Evolutionary conservation across 35 echinoderm and acorn worm genomes (phyloP).

Genomic region (Acanthaster planci): DNA sequence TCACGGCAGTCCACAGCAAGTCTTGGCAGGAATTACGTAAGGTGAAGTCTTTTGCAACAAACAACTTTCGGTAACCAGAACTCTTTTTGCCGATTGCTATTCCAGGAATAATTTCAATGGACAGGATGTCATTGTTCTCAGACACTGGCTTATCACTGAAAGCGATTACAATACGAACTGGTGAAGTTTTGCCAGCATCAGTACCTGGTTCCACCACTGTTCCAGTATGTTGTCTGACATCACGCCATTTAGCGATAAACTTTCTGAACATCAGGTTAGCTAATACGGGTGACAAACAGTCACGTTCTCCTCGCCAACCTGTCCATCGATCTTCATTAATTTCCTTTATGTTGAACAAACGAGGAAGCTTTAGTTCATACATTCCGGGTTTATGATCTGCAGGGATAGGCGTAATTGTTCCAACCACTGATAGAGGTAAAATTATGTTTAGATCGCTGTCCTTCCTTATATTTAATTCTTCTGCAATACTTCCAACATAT

Average conservation of each 20-base stretch:
- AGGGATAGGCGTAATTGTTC: background rate
- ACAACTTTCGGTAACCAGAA: background rate
- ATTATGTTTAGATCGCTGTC: background rate
- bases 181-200: background rate
- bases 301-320: background rate
- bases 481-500: background rate
- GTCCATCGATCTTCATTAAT: background rate
- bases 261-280: background rate
- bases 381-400: background rate
- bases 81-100: conserved; percentile 2
- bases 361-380: background rate
- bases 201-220: background rate
- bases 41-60: conserved; percentile 2
- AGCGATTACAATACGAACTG: background rate
- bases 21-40: background rate
- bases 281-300: background rate
- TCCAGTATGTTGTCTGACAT: background rate
- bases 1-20: background rate
- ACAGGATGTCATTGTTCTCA: background rate
- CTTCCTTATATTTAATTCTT: background rate
- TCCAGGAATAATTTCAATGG: background rate
- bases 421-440: background rate
- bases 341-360: conserved; percentile 15
- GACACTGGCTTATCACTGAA: background rate
- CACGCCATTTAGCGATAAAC: conserved; percentile 3